Base-by-base conservation (phyloP, 2,888 invertebrate genomes). In the Caradrina kadenii region DNA sequence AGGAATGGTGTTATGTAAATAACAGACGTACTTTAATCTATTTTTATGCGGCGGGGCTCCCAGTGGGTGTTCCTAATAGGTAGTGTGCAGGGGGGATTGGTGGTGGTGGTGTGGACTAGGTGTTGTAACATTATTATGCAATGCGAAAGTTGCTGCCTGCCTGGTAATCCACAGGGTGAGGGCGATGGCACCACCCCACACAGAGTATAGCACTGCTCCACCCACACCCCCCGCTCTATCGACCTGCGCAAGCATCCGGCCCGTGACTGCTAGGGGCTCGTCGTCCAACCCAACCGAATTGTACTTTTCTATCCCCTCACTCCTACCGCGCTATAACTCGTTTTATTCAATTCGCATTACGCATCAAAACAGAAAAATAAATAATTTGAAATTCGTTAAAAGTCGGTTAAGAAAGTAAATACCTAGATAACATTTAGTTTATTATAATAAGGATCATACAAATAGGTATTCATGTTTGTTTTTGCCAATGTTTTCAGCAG, bases 101-200 rank as follows among this genome's bases (percentile, higher is more conserved):
- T 64, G 49, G 82, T 79, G 67, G 76, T 70, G 63, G 56, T 67
- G 63, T 82, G 81, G 86, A 86, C 86, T 85, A 87, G 88, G 85
- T 88, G 87, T 88, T 87, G 90, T 86, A 80, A 90, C 87, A 89
- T 90, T 90, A 89, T 92, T 90, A 92, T 92, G 92, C 91, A 92
- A 90, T 86, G 88, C 87, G 87, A 91, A 92, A 91, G 90, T 92
- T 89, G 87, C 87, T 86, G 87, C 83, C 85, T 87, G 45, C 45
- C 17, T 3, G 45, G 45, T 45, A 45, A 10, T 82, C 76, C 76
- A 76, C 88, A 88, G 95, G 90, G 95, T 94, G 93, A 96, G 94
- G 88, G 94, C 93, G 92, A 94, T 94, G 89, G 96, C 90, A 91
- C 93, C 96, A 90, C 96, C 92, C 92, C 89, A 90, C 90, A 90